Conservation (phyloP, 2,888 invertebrate species). For the Drosophila dives region DNA sequence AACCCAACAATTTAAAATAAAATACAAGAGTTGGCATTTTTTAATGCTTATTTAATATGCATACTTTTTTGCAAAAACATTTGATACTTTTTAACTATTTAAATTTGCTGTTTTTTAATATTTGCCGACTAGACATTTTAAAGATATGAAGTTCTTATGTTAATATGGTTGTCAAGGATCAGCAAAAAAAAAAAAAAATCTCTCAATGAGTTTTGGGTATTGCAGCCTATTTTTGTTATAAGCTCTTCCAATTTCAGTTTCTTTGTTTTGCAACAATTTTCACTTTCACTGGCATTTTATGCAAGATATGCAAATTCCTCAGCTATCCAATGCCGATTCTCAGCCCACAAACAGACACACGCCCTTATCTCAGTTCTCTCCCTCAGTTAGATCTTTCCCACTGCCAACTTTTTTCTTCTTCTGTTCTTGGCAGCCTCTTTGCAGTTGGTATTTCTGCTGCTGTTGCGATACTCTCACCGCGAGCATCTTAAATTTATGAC, state of each 20-base stretch:
- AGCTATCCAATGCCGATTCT: slow-evolving; percentile 43
- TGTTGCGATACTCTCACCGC: slow-evolving; percentile 34
- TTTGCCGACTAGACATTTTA: slow-evolving; percentile 18
- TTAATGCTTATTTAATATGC: slow-evolving; percentile 1
- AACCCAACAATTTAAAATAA: not conserved
- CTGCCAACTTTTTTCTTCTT: slow-evolving; percentile 27
- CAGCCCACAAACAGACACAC: slow-evolving; percentile 14
- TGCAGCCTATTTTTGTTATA: slow-evolving; percentile 13
- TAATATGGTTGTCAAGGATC: slow-evolving; percentile 38
- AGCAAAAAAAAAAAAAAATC: slow-evolving; percentile 1
- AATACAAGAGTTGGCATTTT: not conserved
- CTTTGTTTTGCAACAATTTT: slow-evolving; percentile 61
- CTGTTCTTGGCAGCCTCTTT: slow-evolving; percentile 28
- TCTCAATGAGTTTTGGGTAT: slow-evolving; percentile 41
- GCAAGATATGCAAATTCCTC: slow-evolving; percentile 64
- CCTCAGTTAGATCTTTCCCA: slow-evolving; percentile 17
- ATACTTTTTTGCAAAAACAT: not conserved
- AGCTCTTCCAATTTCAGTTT: slow-evolving; percentile 58
- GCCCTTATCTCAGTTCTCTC: slow-evolving; percentile 28
- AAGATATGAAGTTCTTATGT: slow-evolving; percentile 36
- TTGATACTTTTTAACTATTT: not conserved
- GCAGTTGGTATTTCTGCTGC: slow-evolving; percentile 9
- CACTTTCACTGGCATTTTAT: slow-evolving; percentile 60
- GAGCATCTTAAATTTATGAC: not conserved
- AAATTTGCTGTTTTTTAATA: slow-evolving; percentile 1